These are phyloP conservation scores for Eupleurogrammus muticus DNA, from an alignment of 2,797 vertebrate species.

Conservation along the genomic window DNA sequence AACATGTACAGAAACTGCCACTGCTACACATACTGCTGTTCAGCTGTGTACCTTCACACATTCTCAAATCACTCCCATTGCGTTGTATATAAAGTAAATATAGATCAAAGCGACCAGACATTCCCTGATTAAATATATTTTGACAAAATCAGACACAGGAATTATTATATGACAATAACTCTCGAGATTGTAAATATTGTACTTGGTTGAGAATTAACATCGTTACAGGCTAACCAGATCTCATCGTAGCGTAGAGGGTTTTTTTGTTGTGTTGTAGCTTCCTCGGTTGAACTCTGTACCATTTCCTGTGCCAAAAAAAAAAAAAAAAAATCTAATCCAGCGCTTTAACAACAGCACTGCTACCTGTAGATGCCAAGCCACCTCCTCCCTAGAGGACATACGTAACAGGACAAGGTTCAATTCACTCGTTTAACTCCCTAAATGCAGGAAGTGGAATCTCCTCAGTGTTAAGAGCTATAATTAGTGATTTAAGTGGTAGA, in stretches of 20 bases:
- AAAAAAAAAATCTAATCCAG: conserved; percentile 68
- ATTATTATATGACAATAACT: conserved; percentile 33
- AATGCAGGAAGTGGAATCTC: conserved; percentile 32
- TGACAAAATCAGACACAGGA: conserved; percentile 26
- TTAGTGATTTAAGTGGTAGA: conserved; percentile 28
- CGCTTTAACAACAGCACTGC: conserved; percentile 70
- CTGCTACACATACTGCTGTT: conserved; percentile 7
- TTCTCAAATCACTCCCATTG: conserved; percentile 13
- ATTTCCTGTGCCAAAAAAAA: conserved; percentile 75
- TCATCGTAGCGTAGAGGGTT: conserved; percentile 52
- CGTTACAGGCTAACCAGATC: conserved; percentile 68
- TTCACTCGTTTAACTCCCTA: conserved; percentile 40
- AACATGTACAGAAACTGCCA: neutral
- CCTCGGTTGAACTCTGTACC: conserved; percentile 56
- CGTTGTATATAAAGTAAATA: conserved; percentile 26
- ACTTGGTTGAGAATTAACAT: conserved; percentile 73
- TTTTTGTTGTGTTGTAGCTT: conserved; percentile 57
- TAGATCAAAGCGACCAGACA: conserved; percentile 6
- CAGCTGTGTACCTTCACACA: conserved; percentile 10
- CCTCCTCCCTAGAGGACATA: conserved; percentile 53
- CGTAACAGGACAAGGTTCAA: conserved; percentile 63
- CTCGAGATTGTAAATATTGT: conserved; percentile 78
- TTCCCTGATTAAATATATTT: conserved; percentile 21
- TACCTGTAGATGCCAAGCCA: conserved; percentile 60
- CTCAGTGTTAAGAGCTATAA: conserved; percentile 10